Base-by-base conservation (phyloP, 2,797 vertebrate genomes). In the Loriculus beryllinus region DNA sequence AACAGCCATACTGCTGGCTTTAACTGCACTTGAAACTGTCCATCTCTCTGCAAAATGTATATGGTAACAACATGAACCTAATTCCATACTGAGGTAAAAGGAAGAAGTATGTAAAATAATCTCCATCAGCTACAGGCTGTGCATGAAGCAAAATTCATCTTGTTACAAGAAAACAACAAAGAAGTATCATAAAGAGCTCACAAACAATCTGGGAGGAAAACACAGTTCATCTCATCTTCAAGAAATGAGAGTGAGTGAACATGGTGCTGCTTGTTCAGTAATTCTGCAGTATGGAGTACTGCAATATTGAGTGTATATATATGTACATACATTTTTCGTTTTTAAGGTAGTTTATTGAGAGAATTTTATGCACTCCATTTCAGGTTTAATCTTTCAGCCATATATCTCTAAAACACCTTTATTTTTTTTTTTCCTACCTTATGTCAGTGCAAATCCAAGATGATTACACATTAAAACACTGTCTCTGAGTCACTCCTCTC, bases 261-360 rank as follows among this genome's bases (percentile, higher is more conserved):
- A 7, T 10, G 25, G 3, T 88, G 15, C 12, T 77, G 14, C 40
- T 69, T 79, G 19, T 35, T 80, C 33, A 57, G 22, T 39, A 70
- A 57, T 56, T 67, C 35, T 39, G 22, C 28, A 69, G 10, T 42
- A 49, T 28, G 48, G 51, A 49, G 26, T 52, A 43, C 35, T 51
- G 48, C 25, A 70, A 22, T 49, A 56, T 5, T 6, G 7, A 37
- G 11, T 17, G 3, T 71, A 2, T 28, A 7, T 31, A 35, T 16
- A 8, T 7, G 1, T 31, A 21, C 20, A 10, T 7, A n/a, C 1
- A 1, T 22, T 40, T 62, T 16, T 37, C n/a, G 6, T 12, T 71
- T 60, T 14, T 62, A 56, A 70, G 39, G 20, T 75, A 64, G 26
- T 60, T 49, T 39, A 14, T 16, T 56, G 42, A 65, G 22, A 49